phyloP scores from a whole-genome alignment of 2,888 invertebrate genomes.

The Onchidella celtica region DNA sequence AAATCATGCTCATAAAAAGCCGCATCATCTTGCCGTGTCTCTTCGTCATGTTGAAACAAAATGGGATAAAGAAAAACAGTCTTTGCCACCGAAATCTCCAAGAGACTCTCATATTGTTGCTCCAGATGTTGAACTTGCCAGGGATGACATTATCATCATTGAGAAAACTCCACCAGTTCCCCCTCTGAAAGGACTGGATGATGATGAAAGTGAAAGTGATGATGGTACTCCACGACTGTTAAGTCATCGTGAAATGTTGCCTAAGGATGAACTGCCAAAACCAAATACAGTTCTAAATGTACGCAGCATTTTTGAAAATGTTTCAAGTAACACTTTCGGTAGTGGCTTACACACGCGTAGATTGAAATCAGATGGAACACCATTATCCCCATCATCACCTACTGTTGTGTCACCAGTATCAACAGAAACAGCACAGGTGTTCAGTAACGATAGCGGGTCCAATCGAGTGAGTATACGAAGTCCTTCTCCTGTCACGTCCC shows the following conservation, averaged over 20 bases:
- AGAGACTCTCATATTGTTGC: constrained; percentile 44
- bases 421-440: constrained; percentile 1
- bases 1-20: constrained; percentile 20
- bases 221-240: neutral
- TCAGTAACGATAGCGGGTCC: neutral
- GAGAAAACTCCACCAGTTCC: constrained; percentile 40
- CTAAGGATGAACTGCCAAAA: constrained; percentile 87
- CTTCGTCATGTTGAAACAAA: constrained; percentile 38
- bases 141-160: constrained; percentile 52
- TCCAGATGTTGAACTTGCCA: constrained; percentile 47
- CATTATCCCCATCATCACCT: neutral
- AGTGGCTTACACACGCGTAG: neutral
- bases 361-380: constrained; percentile 5
- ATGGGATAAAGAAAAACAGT: constrained; percentile 57
- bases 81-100: constrained; percentile 41
- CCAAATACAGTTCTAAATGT: constrained; percentile 93
- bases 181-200: neutral
- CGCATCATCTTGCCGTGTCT: constrained; percentile 2
- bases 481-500: constrained; percentile 37
- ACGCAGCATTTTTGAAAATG: constrained; percentile 88
- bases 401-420: neutral
- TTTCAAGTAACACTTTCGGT: neutral
- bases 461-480: neutral
- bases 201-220: constrained; percentile 41
- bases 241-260: constrained; percentile 30